A percentile compares a stretch with the other conserved stretches of the same genome.
Evolutionary conservation across 2,113 vertebrate species (phyloP).

Genomic region (Puma concolor): DNA sequence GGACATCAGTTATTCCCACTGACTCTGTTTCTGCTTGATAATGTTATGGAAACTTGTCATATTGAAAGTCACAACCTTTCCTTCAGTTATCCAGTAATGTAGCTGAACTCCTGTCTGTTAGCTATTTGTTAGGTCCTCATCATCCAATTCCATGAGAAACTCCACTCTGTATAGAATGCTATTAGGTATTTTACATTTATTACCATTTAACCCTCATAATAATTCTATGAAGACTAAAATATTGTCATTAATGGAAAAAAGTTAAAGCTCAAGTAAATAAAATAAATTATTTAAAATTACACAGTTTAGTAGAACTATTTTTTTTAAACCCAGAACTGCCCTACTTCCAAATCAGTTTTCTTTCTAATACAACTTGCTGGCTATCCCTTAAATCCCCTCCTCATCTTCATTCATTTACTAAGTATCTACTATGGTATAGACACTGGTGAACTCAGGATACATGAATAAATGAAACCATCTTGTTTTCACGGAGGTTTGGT

Average conservation of each 20-base stretch:
- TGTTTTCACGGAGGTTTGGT: background rate
- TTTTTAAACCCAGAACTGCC: background rate
- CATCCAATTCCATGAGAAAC: background rate
- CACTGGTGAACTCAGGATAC: background rate
- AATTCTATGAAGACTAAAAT: background rate
- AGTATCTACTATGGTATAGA: background rate
- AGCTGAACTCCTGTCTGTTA: background rate
- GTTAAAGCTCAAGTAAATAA: background rate
- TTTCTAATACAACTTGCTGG: background rate
- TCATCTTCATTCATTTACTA: background rate
- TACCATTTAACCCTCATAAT: background rate
- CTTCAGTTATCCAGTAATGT: background rate
- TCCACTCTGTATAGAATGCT: background rate
- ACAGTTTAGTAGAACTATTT: background rate
- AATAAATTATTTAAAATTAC: slow-evolving; percentile 25
- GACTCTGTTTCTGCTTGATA: background rate
- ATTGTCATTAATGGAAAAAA: slow-evolving; percentile 24
- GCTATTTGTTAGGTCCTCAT: background rate
- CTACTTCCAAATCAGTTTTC: background rate
- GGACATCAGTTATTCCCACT: background rate
- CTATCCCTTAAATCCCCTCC: background rate
- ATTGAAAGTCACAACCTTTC: slow-evolving; percentile 34
- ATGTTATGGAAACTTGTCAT: background rate
- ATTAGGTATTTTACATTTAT: background rate
- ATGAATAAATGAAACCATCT: background rate